Evolutionary conservation across 2,888 invertebrate species (phyloP).

Genomic region (Synanthedon formicaeformis): DNA sequence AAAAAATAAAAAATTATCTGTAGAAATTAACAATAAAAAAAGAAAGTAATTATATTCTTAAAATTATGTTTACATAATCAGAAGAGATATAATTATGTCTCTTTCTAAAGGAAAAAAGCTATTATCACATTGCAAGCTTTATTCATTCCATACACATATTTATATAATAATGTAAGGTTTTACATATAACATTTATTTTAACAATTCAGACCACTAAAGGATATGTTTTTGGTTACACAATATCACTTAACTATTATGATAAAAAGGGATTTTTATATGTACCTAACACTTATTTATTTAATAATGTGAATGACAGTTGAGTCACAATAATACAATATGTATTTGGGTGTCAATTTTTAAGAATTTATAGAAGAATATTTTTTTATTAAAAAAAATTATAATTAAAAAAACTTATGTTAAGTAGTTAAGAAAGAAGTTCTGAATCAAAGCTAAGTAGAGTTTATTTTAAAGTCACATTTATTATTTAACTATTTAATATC

Average conservation of each 20-base stretch:
- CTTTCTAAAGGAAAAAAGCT: conserved; percentile 1
- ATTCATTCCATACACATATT: conserved; percentile 14
- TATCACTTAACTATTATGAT: conserved; percentile 35
- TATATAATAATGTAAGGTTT: conserved; percentile 10
- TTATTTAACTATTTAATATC: conserved; percentile 44
- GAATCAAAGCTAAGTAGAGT: conserved; percentile 20
- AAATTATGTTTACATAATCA: no score
- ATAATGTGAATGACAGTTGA: no score
- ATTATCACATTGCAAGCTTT: conserved; percentile 22
- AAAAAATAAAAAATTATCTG: no score
- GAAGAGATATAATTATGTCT: neutral
- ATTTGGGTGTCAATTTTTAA: neutral
- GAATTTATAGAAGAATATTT: neutral
- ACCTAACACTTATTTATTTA: neutral
- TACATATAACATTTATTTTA: conserved; percentile 26
- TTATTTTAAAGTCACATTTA: conserved; percentile 62
- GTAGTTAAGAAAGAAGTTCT: conserved; percentile 5
- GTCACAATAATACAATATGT: no score
- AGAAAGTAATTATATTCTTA: no score
- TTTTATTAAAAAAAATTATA: neutral
- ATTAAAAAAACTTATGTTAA: neutral
- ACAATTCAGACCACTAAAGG: conserved; percentile 49
- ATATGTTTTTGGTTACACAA: conserved; percentile 62
- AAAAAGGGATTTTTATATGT: neutral
- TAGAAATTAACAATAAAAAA: no score